Conservation (phyloP, 2,113 vertebrate species). For the Ahaetulla prasina region DNA sequence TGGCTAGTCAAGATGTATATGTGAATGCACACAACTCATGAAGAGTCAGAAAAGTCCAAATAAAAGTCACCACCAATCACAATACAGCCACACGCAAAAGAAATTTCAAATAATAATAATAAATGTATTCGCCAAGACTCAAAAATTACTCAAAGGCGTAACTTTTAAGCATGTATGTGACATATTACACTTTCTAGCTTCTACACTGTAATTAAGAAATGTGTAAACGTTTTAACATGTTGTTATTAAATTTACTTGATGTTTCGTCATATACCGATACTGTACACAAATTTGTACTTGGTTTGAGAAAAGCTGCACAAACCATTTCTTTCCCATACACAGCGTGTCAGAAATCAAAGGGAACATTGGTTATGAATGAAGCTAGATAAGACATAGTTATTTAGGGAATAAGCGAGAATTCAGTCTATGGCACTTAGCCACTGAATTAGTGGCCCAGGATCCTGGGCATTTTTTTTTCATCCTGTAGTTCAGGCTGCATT, state of each 20-base stretch:
- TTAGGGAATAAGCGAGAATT: background rate
- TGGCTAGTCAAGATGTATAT: background rate
- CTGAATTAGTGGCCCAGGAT: background rate
- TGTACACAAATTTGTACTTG: background rate
- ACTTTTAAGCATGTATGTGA: background rate
- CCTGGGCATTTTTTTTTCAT: background rate
- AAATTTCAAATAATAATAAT: background rate
- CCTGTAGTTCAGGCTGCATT: background rate
- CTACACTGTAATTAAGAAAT: background rate
- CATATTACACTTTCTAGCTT: background rate
- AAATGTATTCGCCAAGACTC: background rate
- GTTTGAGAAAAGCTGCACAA: background rate
- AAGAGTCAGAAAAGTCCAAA: background rate
- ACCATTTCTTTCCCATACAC: background rate
- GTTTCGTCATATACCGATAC: background rate
- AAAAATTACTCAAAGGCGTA: background rate
- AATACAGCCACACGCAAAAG: background rate
- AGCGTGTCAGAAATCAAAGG: background rate
- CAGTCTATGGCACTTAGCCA: background rate
- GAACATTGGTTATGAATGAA: background rate
- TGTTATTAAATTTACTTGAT: background rate
- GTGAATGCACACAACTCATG: background rate
- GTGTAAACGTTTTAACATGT: background rate
- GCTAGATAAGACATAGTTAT: background rate
- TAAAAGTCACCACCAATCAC: too few species aligned